Evolutionary conservation across 2,113 vertebrate species (phyloP).

Genomic region (Ellobius talpinus): DNA sequence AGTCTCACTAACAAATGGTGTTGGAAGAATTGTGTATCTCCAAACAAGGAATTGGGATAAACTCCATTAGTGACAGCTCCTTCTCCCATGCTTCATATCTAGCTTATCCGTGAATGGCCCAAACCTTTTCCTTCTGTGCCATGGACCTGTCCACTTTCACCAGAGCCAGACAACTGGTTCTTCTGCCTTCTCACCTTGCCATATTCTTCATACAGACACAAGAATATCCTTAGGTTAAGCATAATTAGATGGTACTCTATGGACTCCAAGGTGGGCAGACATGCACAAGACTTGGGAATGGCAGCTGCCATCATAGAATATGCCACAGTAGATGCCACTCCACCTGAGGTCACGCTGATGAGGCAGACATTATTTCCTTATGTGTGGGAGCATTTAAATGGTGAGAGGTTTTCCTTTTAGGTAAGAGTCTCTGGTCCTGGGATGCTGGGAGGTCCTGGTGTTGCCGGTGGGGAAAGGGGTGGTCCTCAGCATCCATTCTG

Average conservation of each 20-base stretch:
- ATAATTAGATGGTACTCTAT: neutral
- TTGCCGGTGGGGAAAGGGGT: neutral
- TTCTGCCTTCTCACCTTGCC: neutral
- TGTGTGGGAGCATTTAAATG: neutral
- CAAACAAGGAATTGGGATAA: neutral
- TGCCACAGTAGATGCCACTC: too few species aligned
- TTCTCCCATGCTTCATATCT: neutral
- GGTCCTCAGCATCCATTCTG: neutral
- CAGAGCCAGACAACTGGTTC: neutral
- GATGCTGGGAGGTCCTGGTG: too few species aligned
- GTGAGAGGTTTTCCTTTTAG: neutral
- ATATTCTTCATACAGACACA: neutral
- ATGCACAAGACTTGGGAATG: neutral
- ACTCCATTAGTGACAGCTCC: too few species aligned
- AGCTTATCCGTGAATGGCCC: neutral
- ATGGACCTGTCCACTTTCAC: neutral
- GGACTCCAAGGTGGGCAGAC: neutral
- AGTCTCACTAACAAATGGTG: neutral
- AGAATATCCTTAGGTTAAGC: neutral
- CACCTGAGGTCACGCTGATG: too few species aligned
- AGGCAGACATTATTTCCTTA: neutral
- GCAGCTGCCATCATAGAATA: neutral
- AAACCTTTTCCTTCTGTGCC: neutral
- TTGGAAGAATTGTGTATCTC: neutral
- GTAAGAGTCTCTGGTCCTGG: neutral